These are phyloP conservation scores for Chrysolina americana DNA, from an alignment of 2,888 invertebrate species.

Conservation along the genomic window DNA sequence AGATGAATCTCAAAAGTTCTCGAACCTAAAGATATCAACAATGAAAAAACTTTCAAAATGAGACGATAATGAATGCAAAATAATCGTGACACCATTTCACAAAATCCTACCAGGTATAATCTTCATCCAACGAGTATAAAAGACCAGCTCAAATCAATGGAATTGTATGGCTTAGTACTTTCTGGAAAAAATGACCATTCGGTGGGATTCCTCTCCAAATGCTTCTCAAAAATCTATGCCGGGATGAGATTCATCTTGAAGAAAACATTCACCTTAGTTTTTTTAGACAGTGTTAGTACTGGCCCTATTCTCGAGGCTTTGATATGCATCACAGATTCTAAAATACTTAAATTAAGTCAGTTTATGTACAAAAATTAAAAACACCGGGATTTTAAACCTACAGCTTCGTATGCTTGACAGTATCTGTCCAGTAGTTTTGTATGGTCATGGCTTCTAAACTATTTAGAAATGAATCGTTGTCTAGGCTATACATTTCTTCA, in stretches of 20 bases:
- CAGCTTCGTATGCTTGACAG: conserved; percentile 90
- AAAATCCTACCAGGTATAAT: background rate
- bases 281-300: conserved; percentile 36
- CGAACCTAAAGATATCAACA: background rate
- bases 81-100: too few relatives aligned
- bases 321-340: conserved; percentile 69
- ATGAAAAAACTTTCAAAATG: background rate
- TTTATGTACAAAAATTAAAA: conserved; percentile 54
- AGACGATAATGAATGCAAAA: background rate
- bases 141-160: background rate
- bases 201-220: background rate
- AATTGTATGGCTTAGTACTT: background rate
- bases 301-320: conserved; percentile 51
- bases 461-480: conserved; percentile 94
- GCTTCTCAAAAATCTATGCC: background rate
- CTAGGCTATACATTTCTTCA: conserved; percentile 94
- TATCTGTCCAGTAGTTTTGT: conserved; percentile 95
- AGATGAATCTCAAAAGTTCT: conserved; percentile 24
- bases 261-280: conserved; percentile 23
- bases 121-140: background rate
- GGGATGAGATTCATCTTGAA: conserved; percentile 25
- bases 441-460: conserved; percentile 95
- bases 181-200: background rate
- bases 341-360: conserved; percentile 62
- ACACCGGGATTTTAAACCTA: conserved; percentile 67